Evolutionary conservation across 2,113 vertebrate genomes (phyloP), one percentile per base, ranked within the genome.

Genomic region (Ploceus nigricollis): DNA sequence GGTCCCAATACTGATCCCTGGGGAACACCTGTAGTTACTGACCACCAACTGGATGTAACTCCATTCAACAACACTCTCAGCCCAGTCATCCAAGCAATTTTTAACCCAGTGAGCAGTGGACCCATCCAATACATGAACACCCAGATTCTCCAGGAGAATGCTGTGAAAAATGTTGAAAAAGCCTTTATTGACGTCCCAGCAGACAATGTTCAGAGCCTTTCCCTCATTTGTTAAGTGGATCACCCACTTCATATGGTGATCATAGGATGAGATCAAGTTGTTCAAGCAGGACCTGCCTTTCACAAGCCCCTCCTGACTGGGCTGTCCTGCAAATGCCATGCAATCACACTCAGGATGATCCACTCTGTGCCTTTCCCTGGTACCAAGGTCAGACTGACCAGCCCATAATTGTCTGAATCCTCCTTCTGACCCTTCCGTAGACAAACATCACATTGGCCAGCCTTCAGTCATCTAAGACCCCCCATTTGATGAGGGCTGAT

Each of bases 91-190:
- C 33, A 50, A 23, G 1, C 58, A 45, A 4, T 25, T 66, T 82
- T 68, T 68, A 19, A 77, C 14, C 10, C 16, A 48, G 9, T 28
- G 19, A 58, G n/a, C 16, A 21, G 9, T 33, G 22, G 4, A 15
- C 10, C 4, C 0, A 2, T 60, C 17, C 10, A 60, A 48, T 27
- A 27, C 37, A 53, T 7, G 5, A 53, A 39, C 5, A 35, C 3
- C 8, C 25, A 70, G 25, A 48, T 53, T 65, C n/a, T 73, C 23
- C 37, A 25, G 16, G 13, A 53, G 16, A 82, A 21, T 66, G 5
- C 39, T 60, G 13, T 53, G 11, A 35, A 11, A 73, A 66, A 21
- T 33, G 30, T 11, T 65, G 22, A 45, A 30, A 51, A 73, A 65
- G 4, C 17, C 48, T 64, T 88, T 37, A 19, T 48, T 57, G 31